Evolutionary conservation across 2,888 invertebrate genomes (phyloP), one percentile per base, ranked within the genome.

Genomic region (Microplitis deprimator): DNA sequence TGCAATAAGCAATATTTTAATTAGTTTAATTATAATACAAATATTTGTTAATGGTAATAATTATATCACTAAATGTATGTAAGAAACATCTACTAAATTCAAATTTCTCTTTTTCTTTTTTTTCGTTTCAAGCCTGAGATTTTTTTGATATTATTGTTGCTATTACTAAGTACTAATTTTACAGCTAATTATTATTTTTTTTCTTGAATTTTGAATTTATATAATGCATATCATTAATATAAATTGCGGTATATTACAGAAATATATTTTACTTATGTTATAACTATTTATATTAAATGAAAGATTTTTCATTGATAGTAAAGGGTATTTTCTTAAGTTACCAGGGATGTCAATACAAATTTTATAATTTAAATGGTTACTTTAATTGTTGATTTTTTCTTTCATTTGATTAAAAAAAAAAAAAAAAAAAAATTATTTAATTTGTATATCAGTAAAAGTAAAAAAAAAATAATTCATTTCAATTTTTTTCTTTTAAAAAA

Each of bases 61-160:
- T 50, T 17, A 62, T 62, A n/a, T 13, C 7, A n/a, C 7, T 62
- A n/a, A 20, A 17, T 20, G 16, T 17, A 62, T 16, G 59, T 62
- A 62, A 17, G n/a, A 62, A 62, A 62, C 8, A 62, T 16, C n/a
- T 62, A 50, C 13, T 50, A 29, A 3, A 29, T 29, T 29, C 29
- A 29, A 29, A 29, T 29, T 29, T 29, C 29, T 29, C 29, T 29
- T 4, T 29, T 29, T 29, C 1, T 20, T 4, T 29, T 20, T 29
- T 4, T 29, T 29, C 29, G 29, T 29, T 17, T 39, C 13, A 73
- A 72, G 76, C 76, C 76, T 76, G 76, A 76, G 72, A 72, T 61
- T 73, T 68, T 73, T 76, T 64, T 68, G 68, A 76, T 76, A 76
- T 61, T 59, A 73, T 61, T 73, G 29, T 68, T 38, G 39, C 13